Evolutionary conservation across 2,888 invertebrate genomes (phyloP).

Genomic region (Rotaria magnacalcarata): DNA sequence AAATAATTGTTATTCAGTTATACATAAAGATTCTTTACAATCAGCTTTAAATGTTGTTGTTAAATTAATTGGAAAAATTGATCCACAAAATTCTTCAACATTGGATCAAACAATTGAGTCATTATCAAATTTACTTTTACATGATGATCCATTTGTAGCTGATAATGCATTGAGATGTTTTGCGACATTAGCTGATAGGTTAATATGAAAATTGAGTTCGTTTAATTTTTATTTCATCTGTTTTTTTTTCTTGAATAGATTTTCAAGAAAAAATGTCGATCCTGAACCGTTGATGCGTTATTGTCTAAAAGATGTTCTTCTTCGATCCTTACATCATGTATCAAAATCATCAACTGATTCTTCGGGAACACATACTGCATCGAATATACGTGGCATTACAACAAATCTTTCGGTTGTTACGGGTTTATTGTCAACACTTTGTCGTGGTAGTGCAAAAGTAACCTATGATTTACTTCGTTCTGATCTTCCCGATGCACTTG

Average conservation of each 20-base stretch:
- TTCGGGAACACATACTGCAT: conserved; percentile 43
- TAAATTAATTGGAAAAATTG: conserved; percentile 92
- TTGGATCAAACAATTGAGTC: conserved; percentile 85
- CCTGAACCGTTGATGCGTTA: conserved; percentile 90
- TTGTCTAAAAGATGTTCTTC: conserved; percentile 81
- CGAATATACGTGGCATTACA: conserved; percentile 16
- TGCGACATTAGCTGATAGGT: conserved; percentile 82
- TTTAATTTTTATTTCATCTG: no score
- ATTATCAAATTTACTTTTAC: conserved; percentile 78
- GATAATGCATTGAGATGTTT: conserved; percentile 95
- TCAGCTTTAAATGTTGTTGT: conserved; percentile 99
- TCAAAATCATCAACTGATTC: conserved; percentile 14
- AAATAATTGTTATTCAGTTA: conserved; percentile 76
- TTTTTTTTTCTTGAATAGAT: conserved; percentile 62
- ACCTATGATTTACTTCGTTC: conserved; percentile 84
- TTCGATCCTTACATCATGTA: conserved; percentile 66
- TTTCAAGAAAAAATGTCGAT: conserved; percentile 87
- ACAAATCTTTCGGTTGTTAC: conserved; percentile 81
- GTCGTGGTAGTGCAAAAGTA: conserved; percentile 87
- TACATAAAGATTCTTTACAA: conserved; percentile 94
- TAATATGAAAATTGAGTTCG: no score
- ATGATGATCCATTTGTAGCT: conserved; percentile 84
- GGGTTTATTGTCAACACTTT: conserved; percentile 85
- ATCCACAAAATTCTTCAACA: conserved; percentile 78
- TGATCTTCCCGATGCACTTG: conserved; percentile 83